Conservation (phyloP, 2,797 vertebrate species). For the Balearica regulorum region DNA sequence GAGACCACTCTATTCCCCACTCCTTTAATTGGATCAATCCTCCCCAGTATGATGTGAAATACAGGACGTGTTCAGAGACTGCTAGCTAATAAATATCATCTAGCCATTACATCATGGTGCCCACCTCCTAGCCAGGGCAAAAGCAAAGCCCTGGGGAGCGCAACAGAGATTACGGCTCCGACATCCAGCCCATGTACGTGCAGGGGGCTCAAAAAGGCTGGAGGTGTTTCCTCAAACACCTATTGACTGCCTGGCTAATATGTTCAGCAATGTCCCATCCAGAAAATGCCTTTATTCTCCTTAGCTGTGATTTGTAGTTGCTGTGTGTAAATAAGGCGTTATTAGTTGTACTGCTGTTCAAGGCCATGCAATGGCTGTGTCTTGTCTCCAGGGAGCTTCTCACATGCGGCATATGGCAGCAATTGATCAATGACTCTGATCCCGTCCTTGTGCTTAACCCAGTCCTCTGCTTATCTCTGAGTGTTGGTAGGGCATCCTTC, state of each 20-base stretch:
- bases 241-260: neutral
- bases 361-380: neutral
- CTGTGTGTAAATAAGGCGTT: neutral
- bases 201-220: neutral
- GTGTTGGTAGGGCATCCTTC: neutral
- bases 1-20: neutral
- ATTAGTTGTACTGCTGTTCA: neutral
- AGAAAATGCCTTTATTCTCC: neutral
- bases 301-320: neutral
- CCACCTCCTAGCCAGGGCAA: neutral
- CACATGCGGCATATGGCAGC: neutral
- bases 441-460: neutral
- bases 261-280: neutral
- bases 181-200: neutral
- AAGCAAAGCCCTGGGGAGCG: neutral
- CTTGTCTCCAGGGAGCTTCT: neutral
- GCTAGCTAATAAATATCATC: neutral
- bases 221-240: neutral
- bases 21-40: neutral
- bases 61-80: neutral
- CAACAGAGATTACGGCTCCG: neutral
- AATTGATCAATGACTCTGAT: neutral
- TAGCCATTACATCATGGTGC: neutral
- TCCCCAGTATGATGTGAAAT: neutral
- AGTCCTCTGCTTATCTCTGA: neutral